Conservation (phyloP, 1,140 invertebrate genomes). For the Stenopsyche tienmushanensis region DNA sequence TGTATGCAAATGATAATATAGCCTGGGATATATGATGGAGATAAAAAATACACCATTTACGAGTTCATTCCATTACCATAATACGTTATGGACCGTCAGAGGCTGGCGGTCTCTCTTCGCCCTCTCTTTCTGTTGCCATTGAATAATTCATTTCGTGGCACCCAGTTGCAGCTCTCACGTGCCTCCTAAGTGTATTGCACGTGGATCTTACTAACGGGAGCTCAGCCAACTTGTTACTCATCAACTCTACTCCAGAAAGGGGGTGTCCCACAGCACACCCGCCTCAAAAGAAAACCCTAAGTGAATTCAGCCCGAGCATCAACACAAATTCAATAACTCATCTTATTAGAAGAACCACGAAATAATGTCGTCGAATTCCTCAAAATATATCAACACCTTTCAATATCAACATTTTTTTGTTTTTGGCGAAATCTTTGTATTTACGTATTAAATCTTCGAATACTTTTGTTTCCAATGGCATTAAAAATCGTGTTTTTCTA, state of each 20-base stretch:
- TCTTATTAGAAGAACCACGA: no score
- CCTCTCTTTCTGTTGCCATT: constrained; percentile 17
- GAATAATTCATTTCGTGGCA: constrained; percentile 37
- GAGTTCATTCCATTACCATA: constrained; percentile 43
- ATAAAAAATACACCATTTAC: constrained; percentile 41
- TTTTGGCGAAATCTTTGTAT: neutral
- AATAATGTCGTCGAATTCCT: no score
- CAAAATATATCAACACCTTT: no score
- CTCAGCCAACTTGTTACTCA: constrained; percentile 22
- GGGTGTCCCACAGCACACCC: neutral
- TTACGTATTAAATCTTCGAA: neutral
- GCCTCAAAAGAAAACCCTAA: neutral
- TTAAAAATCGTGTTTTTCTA: no score
- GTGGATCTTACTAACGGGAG: constrained; percentile 5
- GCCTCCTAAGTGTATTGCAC: constrained; percentile 36
- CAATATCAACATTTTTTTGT: no score
- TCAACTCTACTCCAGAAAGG: no score
- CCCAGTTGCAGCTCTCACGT: constrained; percentile 37
- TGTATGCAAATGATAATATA: constrained; percentile 33
- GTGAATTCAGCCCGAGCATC: neutral
- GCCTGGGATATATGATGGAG: constrained; percentile 31
- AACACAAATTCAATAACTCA: neutral
- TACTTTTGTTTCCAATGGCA: no score
- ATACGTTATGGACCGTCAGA: constrained; percentile 36
- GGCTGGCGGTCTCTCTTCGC: neutral